Evolutionary conservation across 2,113 vertebrate genomes (phyloP).

Genomic region (Triplophysa tibetana): DNA sequence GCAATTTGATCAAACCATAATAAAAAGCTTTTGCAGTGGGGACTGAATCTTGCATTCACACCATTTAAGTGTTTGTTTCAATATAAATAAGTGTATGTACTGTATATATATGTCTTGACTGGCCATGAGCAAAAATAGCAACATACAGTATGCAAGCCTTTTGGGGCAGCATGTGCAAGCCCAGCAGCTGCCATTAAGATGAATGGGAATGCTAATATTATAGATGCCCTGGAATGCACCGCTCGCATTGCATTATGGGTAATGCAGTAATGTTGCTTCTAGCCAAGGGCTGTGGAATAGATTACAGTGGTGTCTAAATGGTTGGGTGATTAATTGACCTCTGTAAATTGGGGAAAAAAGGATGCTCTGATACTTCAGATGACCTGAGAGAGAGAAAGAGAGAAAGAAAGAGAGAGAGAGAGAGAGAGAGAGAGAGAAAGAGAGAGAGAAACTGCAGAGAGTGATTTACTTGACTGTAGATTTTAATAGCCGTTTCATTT

Average conservation of each 20-base stretch:
- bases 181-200: too few species aligned
- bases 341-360: background rate
- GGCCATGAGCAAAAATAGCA: too few species aligned
- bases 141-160: too few species aligned
- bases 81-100: too few species aligned
- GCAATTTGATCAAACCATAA: too few species aligned
- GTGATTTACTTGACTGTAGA: conserved; percentile 56
- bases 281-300: background rate
- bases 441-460: conserved; percentile 27
- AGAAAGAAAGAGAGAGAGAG: background rate
- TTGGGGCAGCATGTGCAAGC: too few species aligned
- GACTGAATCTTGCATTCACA: too few species aligned
- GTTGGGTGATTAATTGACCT: background rate
- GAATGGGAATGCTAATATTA: too few species aligned
- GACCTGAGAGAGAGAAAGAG: background rate
- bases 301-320: background rate
- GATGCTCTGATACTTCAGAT: background rate
- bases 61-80: too few species aligned
- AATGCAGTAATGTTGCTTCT: background rate
- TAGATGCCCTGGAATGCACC: background rate
- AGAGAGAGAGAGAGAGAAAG: background rate
- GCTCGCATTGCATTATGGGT: background rate
- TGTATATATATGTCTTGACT: too few species aligned
- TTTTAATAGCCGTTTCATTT: conserved; percentile 54
- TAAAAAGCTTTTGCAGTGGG: too few species aligned